Percentiles rank a stretch among this genome's conserved stretches.
Conservation (phyloP, 2,797 vertebrate genomes). For the Linurgus olivaceus region DNA sequence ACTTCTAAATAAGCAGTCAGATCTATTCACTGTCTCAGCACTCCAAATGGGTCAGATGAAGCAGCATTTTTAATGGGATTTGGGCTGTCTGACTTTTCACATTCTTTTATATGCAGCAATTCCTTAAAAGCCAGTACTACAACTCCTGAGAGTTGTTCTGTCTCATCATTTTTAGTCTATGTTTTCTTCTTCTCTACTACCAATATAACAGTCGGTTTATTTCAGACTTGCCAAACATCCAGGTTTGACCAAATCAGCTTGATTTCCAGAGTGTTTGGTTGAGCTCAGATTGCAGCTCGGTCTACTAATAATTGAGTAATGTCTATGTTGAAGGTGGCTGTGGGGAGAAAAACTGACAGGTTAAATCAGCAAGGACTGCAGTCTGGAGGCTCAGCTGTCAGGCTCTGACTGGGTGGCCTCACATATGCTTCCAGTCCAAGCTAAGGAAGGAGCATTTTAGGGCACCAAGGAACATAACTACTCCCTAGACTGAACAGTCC, state of each 20-base stretch:
- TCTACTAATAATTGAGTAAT: neutral
- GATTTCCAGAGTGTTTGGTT: neutral
- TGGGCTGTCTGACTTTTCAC: neutral
- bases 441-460: neutral
- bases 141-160: neutral
- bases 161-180: neutral
- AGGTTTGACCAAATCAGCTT: neutral
- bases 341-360: neutral
- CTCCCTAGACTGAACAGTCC: neutral
- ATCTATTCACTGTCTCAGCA: constrained; percentile 19
- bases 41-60: neutral
- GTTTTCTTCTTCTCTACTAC: neutral
- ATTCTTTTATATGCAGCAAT: neutral
- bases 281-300: neutral
- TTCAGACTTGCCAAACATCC: neutral
- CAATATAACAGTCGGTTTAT: neutral
- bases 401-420: neutral
- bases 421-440: neutral
- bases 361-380: neutral
- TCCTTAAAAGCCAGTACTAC: neutral
- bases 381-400: neutral
- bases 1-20: constrained; percentile 40
- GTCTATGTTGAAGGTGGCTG: neutral
- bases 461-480: neutral
- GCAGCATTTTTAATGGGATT: neutral